Percentiles rank a stretch among this genome's conserved stretches.
Conservation (phyloP, 2,797 vertebrate species). For the Gallirallus australis region DNA sequence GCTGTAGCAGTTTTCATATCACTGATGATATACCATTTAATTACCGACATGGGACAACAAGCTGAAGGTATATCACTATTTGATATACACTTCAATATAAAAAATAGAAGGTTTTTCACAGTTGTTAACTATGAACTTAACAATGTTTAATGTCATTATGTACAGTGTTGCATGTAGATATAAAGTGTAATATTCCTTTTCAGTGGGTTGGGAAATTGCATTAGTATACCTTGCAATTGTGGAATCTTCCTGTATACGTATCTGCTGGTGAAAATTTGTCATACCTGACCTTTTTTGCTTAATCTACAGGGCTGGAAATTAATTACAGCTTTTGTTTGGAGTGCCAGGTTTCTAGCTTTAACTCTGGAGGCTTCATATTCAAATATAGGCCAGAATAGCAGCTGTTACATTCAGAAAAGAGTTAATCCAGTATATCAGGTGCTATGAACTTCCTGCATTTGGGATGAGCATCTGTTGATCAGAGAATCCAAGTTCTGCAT, state of each 20-base stretch:
- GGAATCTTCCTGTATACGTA: neutral
- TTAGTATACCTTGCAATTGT: neutral
- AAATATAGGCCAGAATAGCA: neutral
- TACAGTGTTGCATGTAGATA: neutral
- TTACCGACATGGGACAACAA: fast-evolving
- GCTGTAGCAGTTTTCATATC: neutral
- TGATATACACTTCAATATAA: neutral
- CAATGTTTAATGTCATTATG: neutral
- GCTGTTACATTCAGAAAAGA: neutral
- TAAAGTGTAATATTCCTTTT: neutral
- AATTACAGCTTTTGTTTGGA: neutral
- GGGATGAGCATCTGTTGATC: neutral
- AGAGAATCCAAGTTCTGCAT: neutral
- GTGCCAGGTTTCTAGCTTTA: neutral
- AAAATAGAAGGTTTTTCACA: neutral
- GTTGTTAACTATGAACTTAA: neutral
- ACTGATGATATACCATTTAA: neutral
- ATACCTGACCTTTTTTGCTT: neutral
- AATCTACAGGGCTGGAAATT: neutral
- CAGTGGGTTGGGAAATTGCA: neutral
- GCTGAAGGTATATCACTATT: neutral
- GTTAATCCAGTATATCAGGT: neutral
- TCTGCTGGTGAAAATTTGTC: neutral
- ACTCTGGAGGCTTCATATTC: neutral
- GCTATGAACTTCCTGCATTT: neutral